phyloP scores from a whole-genome alignment of 2,113 vertebrate genomes.

The Hydrochoerus hydrochaeris region DNA sequence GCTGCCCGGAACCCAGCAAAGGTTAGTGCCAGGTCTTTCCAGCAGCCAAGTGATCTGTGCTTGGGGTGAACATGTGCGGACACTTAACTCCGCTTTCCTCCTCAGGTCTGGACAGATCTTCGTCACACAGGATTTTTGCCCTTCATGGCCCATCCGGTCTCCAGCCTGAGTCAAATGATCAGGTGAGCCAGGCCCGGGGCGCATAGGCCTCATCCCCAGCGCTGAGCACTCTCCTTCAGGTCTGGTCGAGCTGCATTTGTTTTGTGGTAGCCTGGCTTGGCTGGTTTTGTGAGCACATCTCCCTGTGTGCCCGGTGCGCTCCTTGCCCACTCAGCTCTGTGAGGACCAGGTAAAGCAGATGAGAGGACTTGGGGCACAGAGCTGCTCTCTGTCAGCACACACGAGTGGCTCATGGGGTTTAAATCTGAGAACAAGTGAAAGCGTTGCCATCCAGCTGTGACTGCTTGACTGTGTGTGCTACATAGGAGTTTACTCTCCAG shows the following conservation, averaged over 20 bases:
- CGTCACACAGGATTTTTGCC: slow-evolving; percentile 98
- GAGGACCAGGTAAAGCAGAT: neutral
- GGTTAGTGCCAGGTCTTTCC: slow-evolving; percentile 83
- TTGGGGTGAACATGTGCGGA: neutral
- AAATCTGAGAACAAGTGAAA: neutral
- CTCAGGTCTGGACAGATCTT: slow-evolving; percentile 97
- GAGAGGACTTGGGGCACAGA: neutral
- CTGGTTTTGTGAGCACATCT: neutral
- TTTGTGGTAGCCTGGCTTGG: neutral
- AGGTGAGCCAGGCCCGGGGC: slow-evolving; percentile 87
- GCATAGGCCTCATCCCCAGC: neutral
- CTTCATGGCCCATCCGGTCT: slow-evolving; percentile 92
- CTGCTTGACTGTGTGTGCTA: neutral
- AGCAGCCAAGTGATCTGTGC: neutral
- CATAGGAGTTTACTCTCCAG: neutral
- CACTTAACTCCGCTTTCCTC: slow-evolving; percentile 1
- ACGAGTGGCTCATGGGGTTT: neutral
- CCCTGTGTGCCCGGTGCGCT: neutral
- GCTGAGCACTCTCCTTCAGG: neutral
- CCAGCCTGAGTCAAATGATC: slow-evolving; percentile 92
- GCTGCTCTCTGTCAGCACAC: neutral
- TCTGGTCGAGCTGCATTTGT: neutral
- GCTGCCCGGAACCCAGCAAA: slow-evolving; percentile 96
- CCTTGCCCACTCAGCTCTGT: neutral
- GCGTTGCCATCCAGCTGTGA: neutral